These are phyloP conservation scores for Chromobotia macracanthus DNA, from an alignment of 2,797 vertebrate genomes.

Conservation along the genomic window DNA sequence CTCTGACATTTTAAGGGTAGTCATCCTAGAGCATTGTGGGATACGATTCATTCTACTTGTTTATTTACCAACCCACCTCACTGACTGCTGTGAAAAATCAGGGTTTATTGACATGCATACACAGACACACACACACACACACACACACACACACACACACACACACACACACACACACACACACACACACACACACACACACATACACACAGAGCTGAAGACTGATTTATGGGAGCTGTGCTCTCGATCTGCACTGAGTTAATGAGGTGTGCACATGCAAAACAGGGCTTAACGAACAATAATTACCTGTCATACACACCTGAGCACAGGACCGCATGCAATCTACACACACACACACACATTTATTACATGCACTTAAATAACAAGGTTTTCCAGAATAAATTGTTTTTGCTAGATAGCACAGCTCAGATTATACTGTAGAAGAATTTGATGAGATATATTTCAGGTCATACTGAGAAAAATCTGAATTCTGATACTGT, in stretches of 20 bases:
- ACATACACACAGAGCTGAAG: too few relatives aligned
- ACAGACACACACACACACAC: background rate
- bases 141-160: too few relatives aligned
- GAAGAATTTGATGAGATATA: too few relatives aligned
- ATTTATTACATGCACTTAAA: too few relatives aligned
- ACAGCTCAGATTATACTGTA: too few relatives aligned
- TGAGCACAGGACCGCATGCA: slow-evolving; percentile 21
- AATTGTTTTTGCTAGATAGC: too few relatives aligned
- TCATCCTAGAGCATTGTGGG: slow-evolving; percentile 59
- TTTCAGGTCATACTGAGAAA: too few relatives aligned
- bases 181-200: too few relatives aligned
- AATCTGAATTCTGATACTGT: too few relatives aligned
- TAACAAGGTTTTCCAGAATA: too few relatives aligned
- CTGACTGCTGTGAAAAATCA: slow-evolving; percentile 48
- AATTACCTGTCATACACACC: slow-evolving; percentile 59
- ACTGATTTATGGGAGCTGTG: slow-evolving; percentile 53
- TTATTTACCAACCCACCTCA: slow-evolving; percentile 58
- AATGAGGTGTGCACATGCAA: slow-evolving; percentile 67
- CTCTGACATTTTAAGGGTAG: slow-evolving; percentile 52
- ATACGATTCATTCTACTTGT: slow-evolving; percentile 49
- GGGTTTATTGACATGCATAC: slow-evolving; percentile 26
- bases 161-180: too few relatives aligned
- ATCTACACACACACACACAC: too few relatives aligned
- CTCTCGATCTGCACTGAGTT: slow-evolving; percentile 61
- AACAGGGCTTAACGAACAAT: slow-evolving; percentile 63